A percentile compares a stretch with the other conserved stretches of the same genome.
Conservation (phyloP, 2,113 vertebrate species). For the Natator depressus region DNA sequence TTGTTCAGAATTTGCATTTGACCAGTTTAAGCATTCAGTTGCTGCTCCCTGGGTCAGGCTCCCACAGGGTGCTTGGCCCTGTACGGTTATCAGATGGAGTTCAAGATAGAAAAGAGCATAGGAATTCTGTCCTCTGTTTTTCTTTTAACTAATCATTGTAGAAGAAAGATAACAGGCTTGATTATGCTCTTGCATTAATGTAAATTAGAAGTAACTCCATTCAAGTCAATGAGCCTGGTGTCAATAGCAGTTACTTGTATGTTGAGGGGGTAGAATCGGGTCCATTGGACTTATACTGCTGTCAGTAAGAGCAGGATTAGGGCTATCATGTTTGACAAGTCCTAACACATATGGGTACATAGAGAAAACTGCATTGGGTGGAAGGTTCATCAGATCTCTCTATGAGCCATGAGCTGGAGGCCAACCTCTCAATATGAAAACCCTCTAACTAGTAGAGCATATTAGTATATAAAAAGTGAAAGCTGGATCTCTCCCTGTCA, state of each 20-base stretch:
- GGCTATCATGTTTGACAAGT: background rate
- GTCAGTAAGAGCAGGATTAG: background rate
- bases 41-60: background rate
- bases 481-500: conserved; percentile 20
- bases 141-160: background rate
- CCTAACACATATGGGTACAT: background rate
- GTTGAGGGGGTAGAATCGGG: background rate
- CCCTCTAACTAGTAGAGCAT: conserved; percentile 8
- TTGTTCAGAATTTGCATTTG: background rate
- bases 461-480: conserved; percentile 66
- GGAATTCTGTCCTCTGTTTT: background rate
- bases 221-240: background rate
- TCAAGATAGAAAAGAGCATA: background rate
- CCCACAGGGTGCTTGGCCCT: background rate
- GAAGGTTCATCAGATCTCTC: background rate
- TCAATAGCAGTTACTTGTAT: background rate
- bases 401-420: conserved; percentile 18
- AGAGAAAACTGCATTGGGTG: conserved; percentile 35
- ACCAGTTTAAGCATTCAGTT: background rate
- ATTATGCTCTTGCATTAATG: background rate
- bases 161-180: background rate
- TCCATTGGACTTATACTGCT: background rate
- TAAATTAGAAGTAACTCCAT: background rate
- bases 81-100: background rate
- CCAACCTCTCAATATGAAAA: conserved; percentile 36